Evolutionary conservation across 2,888 invertebrate species (phyloP), one percentile per base, ranked within the genome.

Genomic region (Steinernema hermaphroditum): DNA sequence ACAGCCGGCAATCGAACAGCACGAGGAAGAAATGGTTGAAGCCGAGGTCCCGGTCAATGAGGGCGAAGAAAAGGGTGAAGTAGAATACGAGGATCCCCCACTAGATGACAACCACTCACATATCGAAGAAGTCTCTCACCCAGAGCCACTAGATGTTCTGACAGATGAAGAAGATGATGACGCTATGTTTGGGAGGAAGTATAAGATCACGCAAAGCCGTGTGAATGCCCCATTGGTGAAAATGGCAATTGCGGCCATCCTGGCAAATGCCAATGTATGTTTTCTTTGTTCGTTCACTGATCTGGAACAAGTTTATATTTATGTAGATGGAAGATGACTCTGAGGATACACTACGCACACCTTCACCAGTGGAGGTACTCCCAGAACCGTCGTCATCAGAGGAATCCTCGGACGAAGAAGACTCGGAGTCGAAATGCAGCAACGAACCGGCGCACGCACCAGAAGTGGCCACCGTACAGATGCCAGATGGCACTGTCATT

Each of bases 141-240:
- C 27, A 6, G 1, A 54, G 54, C n/a, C n/a, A n/a, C n/a, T n/a
- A n/a, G 32, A 62, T 4, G 46, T n/a, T 16, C 22, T n/a, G 9
- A 19, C 22, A 9, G 22, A 19, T 46, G 62, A 62, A 8, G 32
- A 50, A 1, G 24, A 19, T 4, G 12, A 4, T 37, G 37, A 37
- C 12, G 37, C 37, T 12, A 29, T 29, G 27, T 62, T 62, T 14
- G 62, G 62, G 2, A 29, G 34, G 16, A 22, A 32, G 16, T 62
- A 62, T 32, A 62, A 62, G 62, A 62, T 62, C 32, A 62, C 8
- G 29, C 62, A 62, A 32, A 62, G 62, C 32, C 62, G 62, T 16
- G 29, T 62, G 16, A 62, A 62, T 34, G 62, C 62, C 12, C 62
- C 62, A 29, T 19, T 62, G 1, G 62, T 62, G 1, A 62, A 62